These are phyloP conservation scores for Meloidogyne chitwoodi DNA, from an alignment of 1,140 invertebrate species.

Conservation along the genomic window DNA sequence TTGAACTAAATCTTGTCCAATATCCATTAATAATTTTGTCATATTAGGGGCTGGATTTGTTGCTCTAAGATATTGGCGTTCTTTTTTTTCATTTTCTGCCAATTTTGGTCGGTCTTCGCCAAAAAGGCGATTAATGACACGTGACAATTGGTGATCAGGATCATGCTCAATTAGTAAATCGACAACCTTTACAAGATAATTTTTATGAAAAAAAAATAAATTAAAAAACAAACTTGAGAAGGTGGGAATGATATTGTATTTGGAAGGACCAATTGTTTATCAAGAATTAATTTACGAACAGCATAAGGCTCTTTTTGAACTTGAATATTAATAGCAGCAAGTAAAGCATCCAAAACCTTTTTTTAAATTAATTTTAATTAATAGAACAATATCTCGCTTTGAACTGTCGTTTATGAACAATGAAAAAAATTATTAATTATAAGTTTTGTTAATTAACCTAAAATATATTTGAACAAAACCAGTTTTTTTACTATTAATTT, in stretches of 20 bases:
- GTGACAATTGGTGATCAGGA: conserved; percentile 30
- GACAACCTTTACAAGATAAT: conserved; percentile 49
- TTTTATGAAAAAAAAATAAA: neutral
- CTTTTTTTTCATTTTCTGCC: conserved; percentile 46
- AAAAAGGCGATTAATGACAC: conserved; percentile 49
- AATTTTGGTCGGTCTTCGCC: conserved; percentile 51
- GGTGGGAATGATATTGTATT: conserved; percentile 59
- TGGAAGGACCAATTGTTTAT: conserved; percentile 57
- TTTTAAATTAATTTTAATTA: too few species aligned
- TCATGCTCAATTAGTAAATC: conserved; percentile 59
- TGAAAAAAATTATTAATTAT: too few species aligned
- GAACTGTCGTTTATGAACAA: too few species aligned
- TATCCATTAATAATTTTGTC: conserved; percentile 55
- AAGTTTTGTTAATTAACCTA: too few species aligned
- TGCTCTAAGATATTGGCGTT: conserved; percentile 39
- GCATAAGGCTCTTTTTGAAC: conserved; percentile 51
- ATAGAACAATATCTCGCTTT: too few species aligned
- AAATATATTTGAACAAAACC: too few species aligned
- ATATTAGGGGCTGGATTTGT: conserved; percentile 50
- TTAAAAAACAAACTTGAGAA: conserved; percentile 36
- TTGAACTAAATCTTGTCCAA: conserved; percentile 58
- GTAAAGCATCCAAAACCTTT: conserved; percentile 48
- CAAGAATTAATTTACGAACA: conserved; percentile 56
- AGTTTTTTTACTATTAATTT: too few species aligned
- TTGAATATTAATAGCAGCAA: conserved; percentile 56